Conservation (phyloP, 2,888 invertebrate species). For the Seira sanloemensis region DNA sequence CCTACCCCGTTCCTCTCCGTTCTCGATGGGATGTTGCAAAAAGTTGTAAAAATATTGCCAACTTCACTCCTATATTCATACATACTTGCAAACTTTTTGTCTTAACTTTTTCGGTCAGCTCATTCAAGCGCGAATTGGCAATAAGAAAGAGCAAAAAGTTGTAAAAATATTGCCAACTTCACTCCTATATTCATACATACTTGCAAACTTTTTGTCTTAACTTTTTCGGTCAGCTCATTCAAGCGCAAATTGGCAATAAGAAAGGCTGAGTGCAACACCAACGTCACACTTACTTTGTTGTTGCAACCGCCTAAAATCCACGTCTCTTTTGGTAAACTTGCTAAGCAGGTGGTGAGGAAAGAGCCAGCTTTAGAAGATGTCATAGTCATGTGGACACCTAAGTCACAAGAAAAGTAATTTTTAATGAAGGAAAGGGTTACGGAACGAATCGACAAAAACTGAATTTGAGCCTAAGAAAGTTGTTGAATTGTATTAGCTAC, state of each 20-base stretch:
- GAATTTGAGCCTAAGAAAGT: no score
- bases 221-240: conserved; percentile 9
- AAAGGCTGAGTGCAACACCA: background rate
- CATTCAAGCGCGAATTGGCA: background rate
- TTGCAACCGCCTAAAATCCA: background rate
- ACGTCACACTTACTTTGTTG: background rate
- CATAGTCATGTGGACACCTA: background rate
- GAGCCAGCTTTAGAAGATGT: background rate
- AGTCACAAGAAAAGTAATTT: background rate
- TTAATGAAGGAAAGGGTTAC: background rate
- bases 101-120: background rate
- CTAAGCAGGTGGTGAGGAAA: background rate
- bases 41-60: no score
- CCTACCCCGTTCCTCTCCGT: no score
- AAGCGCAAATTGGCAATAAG: background rate
- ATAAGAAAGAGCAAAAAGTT: background rate
- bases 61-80: background rate
- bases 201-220: background rate
- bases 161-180: background rate
- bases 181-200: background rate
- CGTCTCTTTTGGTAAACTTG: background rate
- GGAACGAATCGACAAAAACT: no score
- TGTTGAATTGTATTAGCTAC: no score
- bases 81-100: background rate
- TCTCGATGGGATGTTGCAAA: no score